Evolutionary conservation across 2,797 vertebrate genomes (phyloP), one percentile per base, ranked within the genome.

Genomic region (Mus caroli): DNA sequence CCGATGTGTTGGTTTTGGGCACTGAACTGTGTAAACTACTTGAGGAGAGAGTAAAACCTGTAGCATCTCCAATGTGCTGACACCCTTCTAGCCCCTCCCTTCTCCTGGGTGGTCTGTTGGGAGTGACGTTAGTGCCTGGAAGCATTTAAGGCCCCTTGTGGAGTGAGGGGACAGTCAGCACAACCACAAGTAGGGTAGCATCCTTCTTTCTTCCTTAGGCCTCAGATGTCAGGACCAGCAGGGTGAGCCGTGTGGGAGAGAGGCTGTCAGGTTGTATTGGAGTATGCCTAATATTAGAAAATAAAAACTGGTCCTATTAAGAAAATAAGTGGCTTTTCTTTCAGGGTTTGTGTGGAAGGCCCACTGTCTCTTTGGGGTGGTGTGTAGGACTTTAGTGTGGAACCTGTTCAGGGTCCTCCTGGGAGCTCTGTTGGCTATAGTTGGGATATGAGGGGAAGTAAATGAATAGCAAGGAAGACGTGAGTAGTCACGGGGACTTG

Each of bases 381-480:
- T 26, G 19, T 11, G 22, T 31, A 54, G 54, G 69, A 24, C 43
- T 50, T 67, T 1, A 40, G 26, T 54, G 46, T 67, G n/a, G 24
- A 22, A 7, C 84, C 40, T 26, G 14, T 14, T 26, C 17, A 24
- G n/a, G 58, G 19, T 92, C 22, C 46, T 24, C 15, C 43, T n/a
- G 19, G 24, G 34, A 31, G 40, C 43, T 54, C n/a, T 82, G 56
- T 19, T 26, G n/a, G 54, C 82, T 79, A 1, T 0, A 37, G 64
- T 19, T 0, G 10, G 77, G 37, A 9, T 37, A n/a, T 1, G 31
- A 46, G 75, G 75, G 76, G 34, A 76, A 13, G 20, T 40, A 56
- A n/a, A 34, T 34, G 54, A n/a, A 1, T 22, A 5, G 13, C 0
- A 24, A 3, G 20, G 84, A 54, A 15, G 79, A 13, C 0, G 10